phyloP scores from a whole-genome alignment of 2,888 invertebrate species.

The Mantis religiosa region DNA sequence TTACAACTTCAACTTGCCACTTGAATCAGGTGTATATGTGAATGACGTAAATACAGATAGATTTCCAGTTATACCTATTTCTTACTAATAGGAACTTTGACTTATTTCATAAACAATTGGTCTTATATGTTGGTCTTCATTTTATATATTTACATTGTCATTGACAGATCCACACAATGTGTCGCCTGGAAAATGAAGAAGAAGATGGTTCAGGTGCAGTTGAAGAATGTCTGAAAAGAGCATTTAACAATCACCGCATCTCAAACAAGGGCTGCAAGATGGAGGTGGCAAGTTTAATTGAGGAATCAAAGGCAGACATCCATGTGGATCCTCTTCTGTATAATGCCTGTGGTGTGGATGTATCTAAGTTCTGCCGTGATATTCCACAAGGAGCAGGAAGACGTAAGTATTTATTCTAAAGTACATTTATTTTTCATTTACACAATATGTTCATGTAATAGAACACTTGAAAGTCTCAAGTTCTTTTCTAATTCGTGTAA shows the following conservation, averaged over 20 bases:
- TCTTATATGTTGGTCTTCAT: neutral
- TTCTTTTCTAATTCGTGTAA: too few species aligned
- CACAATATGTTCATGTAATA: too few species aligned
- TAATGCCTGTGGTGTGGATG: constrained; percentile 80
- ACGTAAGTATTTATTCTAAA: constrained; percentile 57
- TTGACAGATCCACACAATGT: constrained; percentile 46
- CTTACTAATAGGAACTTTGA: too few species aligned
- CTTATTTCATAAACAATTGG: neutral
- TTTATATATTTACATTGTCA: neutral
- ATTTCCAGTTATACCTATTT: too few species aligned
- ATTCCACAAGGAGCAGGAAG: constrained; percentile 85
- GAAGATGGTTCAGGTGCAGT: constrained; percentile 57
- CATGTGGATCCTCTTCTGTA: constrained; percentile 91
- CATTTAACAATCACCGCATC: constrained; percentile 68
- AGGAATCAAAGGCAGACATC: constrained; percentile 88
- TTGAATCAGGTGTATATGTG: too few species aligned
- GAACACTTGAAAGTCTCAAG: too few species aligned
- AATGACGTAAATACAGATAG: too few species aligned
- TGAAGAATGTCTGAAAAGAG: constrained; percentile 89
- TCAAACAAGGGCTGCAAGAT: constrained; percentile 70
- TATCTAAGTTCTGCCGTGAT: constrained; percentile 72
- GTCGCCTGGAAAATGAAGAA: constrained; percentile 50
- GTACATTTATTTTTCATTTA: neutral
- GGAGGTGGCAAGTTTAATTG: constrained; percentile 84
- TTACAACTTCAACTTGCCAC: too few species aligned